Percentiles rank a stretch among this genome's conserved stretches.
These are phyloP conservation scores for Aplocera efformata DNA, from an alignment of 2,888 invertebrate species.

Conservation along the genomic window DNA sequence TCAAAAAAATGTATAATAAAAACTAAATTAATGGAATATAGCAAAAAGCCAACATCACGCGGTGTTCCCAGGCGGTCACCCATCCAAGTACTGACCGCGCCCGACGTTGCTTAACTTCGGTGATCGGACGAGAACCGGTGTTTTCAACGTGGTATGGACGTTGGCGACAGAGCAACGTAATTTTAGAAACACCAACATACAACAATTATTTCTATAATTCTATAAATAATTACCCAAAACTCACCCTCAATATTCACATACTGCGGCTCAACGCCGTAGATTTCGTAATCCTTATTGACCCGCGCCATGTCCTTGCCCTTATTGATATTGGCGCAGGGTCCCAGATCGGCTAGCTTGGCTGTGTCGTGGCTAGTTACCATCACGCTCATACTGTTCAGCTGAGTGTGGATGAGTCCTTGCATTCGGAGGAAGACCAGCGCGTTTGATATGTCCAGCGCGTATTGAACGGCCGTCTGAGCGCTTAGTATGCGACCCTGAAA, in stretches of 20 bases:
- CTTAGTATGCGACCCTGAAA: slow-evolving; percentile 62
- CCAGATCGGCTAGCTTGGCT: slow-evolving; percentile 69
- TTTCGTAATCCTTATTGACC: slow-evolving; percentile 41
- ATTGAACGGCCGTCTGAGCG: slow-evolving; percentile 63
- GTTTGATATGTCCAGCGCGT: slow-evolving; percentile 65
- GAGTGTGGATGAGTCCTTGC: slow-evolving; percentile 72
- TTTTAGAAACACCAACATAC: neutral
- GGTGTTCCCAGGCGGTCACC: slow-evolving; percentile 68
- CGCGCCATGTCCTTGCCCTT: slow-evolving; percentile 22
- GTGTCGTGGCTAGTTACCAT: slow-evolving; percentile 63
- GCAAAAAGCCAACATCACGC: slow-evolving; percentile 56
- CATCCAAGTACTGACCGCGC: slow-evolving; percentile 70
- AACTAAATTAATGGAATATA: too few relatives aligned
- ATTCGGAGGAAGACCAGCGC: slow-evolving; percentile 71
- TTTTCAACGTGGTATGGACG: slow-evolving; percentile 32
- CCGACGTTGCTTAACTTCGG: slow-evolving; percentile 67
- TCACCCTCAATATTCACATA: slow-evolving; percentile 70
- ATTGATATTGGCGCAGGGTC: slow-evolving; percentile 48
- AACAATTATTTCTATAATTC: neutral
- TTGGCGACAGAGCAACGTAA: slow-evolving; percentile 13
- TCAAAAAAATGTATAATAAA: too few relatives aligned
- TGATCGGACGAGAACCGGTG: slow-evolving; percentile 68
- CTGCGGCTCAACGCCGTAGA: slow-evolving; percentile 63
- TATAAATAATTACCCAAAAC: neutral
- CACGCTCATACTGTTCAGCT: slow-evolving; percentile 61